A percentile compares a stretch with the other conserved stretches of the same genome.
Conservation (phyloP, 2,113 vertebrate species). For the Syngnathus floridae region DNA sequence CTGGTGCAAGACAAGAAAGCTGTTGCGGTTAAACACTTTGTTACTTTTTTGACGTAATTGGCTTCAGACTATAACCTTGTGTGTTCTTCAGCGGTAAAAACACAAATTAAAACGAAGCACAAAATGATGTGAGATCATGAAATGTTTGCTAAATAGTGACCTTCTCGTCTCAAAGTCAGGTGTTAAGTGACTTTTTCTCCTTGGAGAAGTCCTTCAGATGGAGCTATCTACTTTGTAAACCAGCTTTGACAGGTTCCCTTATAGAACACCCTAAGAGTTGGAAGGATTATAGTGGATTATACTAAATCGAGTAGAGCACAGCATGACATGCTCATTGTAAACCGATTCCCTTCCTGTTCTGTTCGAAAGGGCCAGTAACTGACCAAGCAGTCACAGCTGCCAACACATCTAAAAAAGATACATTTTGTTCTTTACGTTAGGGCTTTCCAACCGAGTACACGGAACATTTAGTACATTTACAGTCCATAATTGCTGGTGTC, state of each 20-base stretch:
- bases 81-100: neutral
- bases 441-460: neutral
- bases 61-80: neutral
- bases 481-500: neutral
- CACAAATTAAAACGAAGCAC: neutral
- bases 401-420: neutral
- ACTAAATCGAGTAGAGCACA: constrained; percentile 32
- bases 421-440: neutral
- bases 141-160: neutral
- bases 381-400: constrained; percentile 4
- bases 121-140: neutral
- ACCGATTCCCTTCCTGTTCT: constrained; percentile 19
- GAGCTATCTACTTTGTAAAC: constrained; percentile 23
- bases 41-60: neutral
- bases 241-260: constrained; percentile 30
- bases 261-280: constrained; percentile 18
- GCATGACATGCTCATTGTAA: constrained; percentile 10
- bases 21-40: neutral
- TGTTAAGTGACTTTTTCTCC: neutral
- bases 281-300: constrained; percentile 39
- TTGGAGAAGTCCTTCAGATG: constrained; percentile 4
- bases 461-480: neutral
- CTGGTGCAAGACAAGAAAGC: neutral
- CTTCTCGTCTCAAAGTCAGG: constrained; percentile 1
- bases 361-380: constrained; percentile 10